phyloP scores from a whole-genome alignment of 2,113 vertebrate species.

The Aramus guarauna region DNA sequence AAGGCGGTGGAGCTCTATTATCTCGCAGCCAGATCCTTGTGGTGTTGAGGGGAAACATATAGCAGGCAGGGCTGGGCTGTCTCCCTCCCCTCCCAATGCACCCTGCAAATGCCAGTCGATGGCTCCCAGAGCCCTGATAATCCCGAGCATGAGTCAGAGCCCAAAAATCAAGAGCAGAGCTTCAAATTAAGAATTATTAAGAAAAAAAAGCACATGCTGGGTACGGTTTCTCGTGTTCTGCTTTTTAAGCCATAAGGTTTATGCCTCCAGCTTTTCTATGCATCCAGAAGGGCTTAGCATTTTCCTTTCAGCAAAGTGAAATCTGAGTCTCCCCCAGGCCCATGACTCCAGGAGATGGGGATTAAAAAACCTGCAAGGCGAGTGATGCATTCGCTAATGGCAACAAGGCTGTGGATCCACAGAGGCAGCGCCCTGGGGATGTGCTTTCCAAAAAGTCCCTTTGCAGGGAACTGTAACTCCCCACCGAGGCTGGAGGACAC shows the following conservation, averaged over 20 bases:
- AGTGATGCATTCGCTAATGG: neutral
- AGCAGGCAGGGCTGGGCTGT: conserved; percentile 26
- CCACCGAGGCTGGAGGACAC: neutral
- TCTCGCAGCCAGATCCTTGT: conserved; percentile 42
- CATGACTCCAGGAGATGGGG: neutral
- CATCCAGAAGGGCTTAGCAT: neutral
- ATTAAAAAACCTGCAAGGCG: neutral
- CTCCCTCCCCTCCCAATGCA: conserved; percentile 5
- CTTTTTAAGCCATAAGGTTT: neutral
- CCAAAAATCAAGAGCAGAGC: neutral
- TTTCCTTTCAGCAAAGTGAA: neutral
- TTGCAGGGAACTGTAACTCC: neutral
- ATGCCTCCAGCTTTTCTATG: neutral
- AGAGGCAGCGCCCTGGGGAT: neutral
- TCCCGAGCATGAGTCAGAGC: neutral
- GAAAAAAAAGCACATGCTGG: neutral
- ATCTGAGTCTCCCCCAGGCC: conserved; percentile 10
- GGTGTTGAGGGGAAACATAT: conserved; percentile 27
- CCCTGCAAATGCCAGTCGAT: conserved; percentile 24
- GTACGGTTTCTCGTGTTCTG: neutral
- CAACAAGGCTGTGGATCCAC: neutral
- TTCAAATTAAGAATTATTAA: neutral
- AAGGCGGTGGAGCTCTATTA: conserved; percentile 34
- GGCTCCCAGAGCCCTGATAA: conserved; percentile 38
- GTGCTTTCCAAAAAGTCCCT: neutral